Evolutionary conservation across 1,140 invertebrate genomes (phyloP), one percentile per base, ranked within the genome.

Genomic region (Pseudoatta argentina): DNA sequence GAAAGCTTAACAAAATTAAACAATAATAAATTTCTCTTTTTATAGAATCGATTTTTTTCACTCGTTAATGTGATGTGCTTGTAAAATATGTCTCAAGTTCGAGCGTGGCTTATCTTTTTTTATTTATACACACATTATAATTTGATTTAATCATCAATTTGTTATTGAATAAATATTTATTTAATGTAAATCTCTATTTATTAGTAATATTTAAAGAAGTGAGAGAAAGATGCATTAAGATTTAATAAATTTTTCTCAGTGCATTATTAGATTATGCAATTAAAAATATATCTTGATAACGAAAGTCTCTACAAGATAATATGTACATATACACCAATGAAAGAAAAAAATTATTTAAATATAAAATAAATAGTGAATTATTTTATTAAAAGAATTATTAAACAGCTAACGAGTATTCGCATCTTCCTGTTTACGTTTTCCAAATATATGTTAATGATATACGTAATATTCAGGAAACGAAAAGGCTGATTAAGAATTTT

Each of bases 381-480:
- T 61, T 61, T 12, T 21, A 2, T 14, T 44, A 44, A 66, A 39
- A 27, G 2, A 21, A n/a, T 57, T 7, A 24, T 27, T 27, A 61
- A n/a, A 16, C 18, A 7, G 24, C 1, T 55, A 55, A 73, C 24
- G 30, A 30, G 3, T 18, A 24, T 76, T 30, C 3, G 30, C 14
- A 39, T 76, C 5, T 24, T 76, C 0, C 1, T 2, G 3, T 75
- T 34, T 57, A 57, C 2, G 16, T 14, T 8, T 73, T 61, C 16
- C 8, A 21, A 71, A 71, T 57, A 81, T 53, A 21, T 48, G 16
- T 71, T 53, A 53, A 57, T 14, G 7, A 48, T n/a, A 59, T 14
- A 27, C 34, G 24, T 51, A 63, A 61, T 16, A 16, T 83, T 51
- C 69, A 83, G 67, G 67, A 83, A 69, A 81, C 18, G 4, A 64